These are phyloP conservation scores for Lepisosteus oculatus DNA, from an alignment of 2,113 vertebrate genomes.

Conservation along the genomic window DNA sequence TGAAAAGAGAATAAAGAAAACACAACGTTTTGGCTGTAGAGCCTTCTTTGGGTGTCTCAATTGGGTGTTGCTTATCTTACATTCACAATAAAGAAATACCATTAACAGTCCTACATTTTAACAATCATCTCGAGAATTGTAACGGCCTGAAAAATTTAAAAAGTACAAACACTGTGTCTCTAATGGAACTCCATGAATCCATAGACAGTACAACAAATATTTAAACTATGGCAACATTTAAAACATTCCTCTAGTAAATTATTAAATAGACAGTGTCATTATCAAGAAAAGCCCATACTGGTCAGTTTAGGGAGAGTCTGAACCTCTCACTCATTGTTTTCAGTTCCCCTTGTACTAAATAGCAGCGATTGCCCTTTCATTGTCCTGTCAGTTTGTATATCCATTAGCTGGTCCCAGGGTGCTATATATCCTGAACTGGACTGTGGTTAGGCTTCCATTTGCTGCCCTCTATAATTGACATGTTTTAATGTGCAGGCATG, in stretches of 20 bases:
- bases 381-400: constrained; percentile 24
- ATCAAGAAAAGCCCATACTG: not conserved
- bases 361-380: constrained; percentile 26
- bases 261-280: constrained; percentile 6
- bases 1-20: too few relatives aligned
- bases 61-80: too few relatives aligned
- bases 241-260: constrained; percentile 27
- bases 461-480: constrained; percentile 25
- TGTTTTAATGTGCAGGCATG: constrained; percentile 14
- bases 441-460: constrained; percentile 19
- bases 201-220: constrained; percentile 2
- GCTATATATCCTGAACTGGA: constrained; percentile 19
- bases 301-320: constrained; percentile 5
- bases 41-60: too few relatives aligned
- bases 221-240: constrained; percentile 21
- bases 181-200: not conserved
- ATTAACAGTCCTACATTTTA: too few relatives aligned
- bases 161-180: not conserved
- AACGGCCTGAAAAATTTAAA: not conserved
- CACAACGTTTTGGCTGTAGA: too few relatives aligned
- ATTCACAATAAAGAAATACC: too few relatives aligned
- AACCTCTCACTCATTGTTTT: constrained; percentile 12
- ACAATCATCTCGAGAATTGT: too few relatives aligned
- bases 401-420: not conserved
- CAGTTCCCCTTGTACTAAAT: constrained; percentile 22